Conservation (phyloP, 2,797 vertebrate genomes). For the Cyprinella venusta region DNA sequence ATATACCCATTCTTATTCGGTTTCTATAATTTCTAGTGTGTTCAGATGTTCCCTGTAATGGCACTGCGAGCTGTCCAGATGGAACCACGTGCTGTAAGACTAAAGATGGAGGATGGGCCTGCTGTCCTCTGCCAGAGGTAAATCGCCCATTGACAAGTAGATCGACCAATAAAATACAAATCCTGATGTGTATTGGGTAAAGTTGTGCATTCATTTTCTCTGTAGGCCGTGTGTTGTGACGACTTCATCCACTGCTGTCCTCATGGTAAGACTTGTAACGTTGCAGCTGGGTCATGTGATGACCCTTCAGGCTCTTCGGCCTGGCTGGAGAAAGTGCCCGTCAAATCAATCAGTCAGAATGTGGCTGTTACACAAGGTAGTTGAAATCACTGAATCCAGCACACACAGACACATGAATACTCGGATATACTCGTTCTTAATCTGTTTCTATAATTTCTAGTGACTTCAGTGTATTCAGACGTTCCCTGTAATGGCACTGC, state of each 20-base stretch:
- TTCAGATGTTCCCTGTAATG: conserved; percentile 59
- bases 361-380: not conserved
- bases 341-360: not conserved
- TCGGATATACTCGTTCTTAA: not conserved
- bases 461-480: not conserved
- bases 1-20: not conserved
- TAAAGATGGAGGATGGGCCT: conserved; percentile 35
- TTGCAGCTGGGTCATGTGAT: conserved; percentile 43
- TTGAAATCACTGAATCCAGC: not conserved
- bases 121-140: conserved; percentile 73
- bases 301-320: conserved; percentile 28
- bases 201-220: not conserved
- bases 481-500: conserved; percentile 56
- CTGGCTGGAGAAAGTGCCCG: conserved; percentile 56
- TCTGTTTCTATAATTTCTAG: too few species aligned
- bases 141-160: conserved; percentile 12
- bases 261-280: conserved; percentile 62
- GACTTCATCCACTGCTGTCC: conserved; percentile 69
- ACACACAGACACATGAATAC: not conserved
- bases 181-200: not conserved
- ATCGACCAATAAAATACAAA: not conserved
- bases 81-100: conserved; percentile 48
- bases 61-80: conserved; percentile 3
- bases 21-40: too few species aligned
- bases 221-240: conserved; percentile 66